These are phyloP conservation scores for Drosophila pseudotakahashii DNA, from an alignment of 2,888 invertebrate genomes.

Conservation along the genomic window DNA sequence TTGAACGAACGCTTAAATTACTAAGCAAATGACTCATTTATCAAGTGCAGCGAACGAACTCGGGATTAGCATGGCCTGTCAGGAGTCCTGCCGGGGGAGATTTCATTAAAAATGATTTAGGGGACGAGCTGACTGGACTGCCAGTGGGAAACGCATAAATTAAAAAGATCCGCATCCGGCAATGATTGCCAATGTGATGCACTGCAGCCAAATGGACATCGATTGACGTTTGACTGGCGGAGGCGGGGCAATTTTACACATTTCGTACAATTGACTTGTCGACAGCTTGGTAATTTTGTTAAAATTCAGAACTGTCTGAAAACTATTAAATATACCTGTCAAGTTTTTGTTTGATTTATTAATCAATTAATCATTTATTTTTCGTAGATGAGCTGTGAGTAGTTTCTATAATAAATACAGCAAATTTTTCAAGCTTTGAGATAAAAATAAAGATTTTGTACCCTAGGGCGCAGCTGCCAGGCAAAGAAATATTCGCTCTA, in stretches of 20 bases:
- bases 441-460: neutral
- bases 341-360: neutral
- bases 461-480: neutral
- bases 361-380: neutral
- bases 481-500: constrained; percentile 3
- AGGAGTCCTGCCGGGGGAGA: constrained; percentile 50
- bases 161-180: constrained; percentile 51
- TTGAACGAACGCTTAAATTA: constrained; percentile 77
- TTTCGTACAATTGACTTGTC: constrained; percentile 37
- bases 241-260: constrained; percentile 12
- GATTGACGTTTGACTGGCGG: constrained; percentile 8
- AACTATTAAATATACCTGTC: too few relatives aligned
- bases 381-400: too few relatives aligned
- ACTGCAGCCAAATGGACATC: constrained; percentile 17
- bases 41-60: constrained; percentile 55
- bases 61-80: constrained; percentile 54
- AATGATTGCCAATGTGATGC: constrained; percentile 26
- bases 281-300: constrained; percentile 42
- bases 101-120: constrained; percentile 78
- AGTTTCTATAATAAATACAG: too few relatives aligned
- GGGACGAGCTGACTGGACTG: constrained; percentile 40
- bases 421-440: too few relatives aligned
- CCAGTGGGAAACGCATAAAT: constrained; percentile 57
- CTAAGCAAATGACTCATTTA: constrained; percentile 78
- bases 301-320: neutral